phyloP scores from a whole-genome alignment of 1,140 invertebrate species.

The Drosophila paulistorum region DNA sequence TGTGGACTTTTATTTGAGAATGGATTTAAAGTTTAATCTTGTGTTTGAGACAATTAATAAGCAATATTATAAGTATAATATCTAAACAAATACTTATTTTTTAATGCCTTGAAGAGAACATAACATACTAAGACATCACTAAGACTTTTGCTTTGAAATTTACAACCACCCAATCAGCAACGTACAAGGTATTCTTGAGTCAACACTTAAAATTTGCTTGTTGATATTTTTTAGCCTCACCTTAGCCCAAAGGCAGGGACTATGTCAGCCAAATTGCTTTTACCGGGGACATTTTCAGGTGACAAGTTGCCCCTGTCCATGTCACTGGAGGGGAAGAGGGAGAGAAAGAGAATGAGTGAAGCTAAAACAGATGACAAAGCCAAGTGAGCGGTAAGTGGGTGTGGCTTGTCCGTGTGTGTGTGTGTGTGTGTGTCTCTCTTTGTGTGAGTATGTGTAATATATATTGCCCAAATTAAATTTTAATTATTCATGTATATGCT shows the following conservation, averaged over 20 bases:
- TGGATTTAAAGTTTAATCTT: no score
- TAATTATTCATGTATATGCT: constrained; percentile 76
- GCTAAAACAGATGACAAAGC: constrained; percentile 4
- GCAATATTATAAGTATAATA: no score
- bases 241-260: constrained; percentile 11
- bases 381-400: not conserved
- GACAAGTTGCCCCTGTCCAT: constrained; percentile 54
- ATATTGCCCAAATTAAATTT: constrained; percentile 79
- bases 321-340: not conserved
- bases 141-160: no score
- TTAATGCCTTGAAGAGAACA: no score
- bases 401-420: not conserved
- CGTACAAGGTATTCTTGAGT: not conserved
- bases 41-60: no score
- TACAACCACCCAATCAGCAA: no score
- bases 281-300: constrained; percentile 29
- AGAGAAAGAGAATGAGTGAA: not conserved
- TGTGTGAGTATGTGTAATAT: constrained; percentile 50
- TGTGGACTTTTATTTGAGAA: no score
- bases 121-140: no score
- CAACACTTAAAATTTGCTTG: not conserved
- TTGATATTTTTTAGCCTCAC: not conserved
- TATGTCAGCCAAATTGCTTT: constrained; percentile 56
- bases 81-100: no score
- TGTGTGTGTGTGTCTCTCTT: not conserved